Evolutionary conservation across 2,113 vertebrate genomes (phyloP).

Genomic region (Limnothrissa miodon): DNA sequence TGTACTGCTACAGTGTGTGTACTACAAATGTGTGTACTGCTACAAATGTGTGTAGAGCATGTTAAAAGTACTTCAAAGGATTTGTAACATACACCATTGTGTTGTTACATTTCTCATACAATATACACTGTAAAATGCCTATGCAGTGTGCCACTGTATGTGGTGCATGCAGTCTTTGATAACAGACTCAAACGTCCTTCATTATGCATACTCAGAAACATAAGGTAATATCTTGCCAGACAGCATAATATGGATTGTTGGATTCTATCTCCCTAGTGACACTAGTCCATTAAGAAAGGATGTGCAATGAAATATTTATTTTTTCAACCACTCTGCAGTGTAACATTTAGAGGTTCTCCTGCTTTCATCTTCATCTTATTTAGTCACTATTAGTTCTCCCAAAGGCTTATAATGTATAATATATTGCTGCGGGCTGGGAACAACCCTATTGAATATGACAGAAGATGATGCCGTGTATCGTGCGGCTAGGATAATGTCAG

Average conservation of each 20-base stretch:
- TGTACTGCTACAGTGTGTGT: too few species aligned
- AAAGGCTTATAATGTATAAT: not conserved
- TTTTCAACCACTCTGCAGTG: not conserved
- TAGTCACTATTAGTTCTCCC: not conserved
- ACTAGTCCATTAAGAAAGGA: conserved; percentile 3
- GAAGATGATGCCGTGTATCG: not conserved
- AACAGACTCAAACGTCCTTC: not conserved
- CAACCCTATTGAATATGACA: not conserved
- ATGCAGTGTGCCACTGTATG: not conserved
- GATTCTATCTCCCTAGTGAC: not conserved
- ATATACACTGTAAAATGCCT: not conserved
- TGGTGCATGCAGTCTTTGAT: not conserved
- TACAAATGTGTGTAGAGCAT: not conserved
- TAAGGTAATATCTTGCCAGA: not conserved
- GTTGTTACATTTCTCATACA: not conserved
- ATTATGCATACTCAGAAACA: not conserved
- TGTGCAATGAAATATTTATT: conserved; percentile 35
- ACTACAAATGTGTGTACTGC: not conserved
- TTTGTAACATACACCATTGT: not conserved
- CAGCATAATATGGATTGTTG: conserved; percentile 10
- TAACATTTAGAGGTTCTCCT: conserved; percentile 13
- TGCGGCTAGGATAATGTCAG: not conserved
- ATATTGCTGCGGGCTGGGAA: not conserved
- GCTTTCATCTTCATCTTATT: conserved; percentile 17
- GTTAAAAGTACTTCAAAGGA: not conserved